These are phyloP conservation scores for Tanypteryx hageni DNA, from an alignment of 2,888 invertebrate species.

Conservation along the genomic window DNA sequence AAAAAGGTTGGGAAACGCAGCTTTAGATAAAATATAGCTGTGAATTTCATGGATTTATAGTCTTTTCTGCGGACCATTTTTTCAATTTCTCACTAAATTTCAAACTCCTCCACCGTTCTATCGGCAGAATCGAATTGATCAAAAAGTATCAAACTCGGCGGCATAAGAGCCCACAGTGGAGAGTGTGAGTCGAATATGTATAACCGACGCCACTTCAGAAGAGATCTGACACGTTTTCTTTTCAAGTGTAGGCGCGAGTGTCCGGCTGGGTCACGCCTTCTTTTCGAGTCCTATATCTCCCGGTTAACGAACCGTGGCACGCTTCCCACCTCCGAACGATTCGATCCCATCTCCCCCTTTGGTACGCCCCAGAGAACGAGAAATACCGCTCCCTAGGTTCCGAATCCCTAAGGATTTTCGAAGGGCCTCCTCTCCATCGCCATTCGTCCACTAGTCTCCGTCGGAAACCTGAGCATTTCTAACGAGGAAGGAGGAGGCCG, in stretches of 20 bases:
- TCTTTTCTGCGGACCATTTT: too few relatives aligned
- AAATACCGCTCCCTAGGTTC: background rate
- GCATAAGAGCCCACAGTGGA: too few relatives aligned
- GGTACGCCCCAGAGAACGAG: too few relatives aligned
- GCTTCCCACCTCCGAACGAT: background rate
- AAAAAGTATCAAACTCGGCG: too few relatives aligned
- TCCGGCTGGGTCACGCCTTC: slow-evolving; percentile 2
- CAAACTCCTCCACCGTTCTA: too few relatives aligned
- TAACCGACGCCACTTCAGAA: background rate
- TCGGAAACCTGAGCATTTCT: slow-evolving; percentile 27
- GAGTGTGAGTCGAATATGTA: too few relatives aligned
- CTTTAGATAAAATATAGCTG: too few relatives aligned
- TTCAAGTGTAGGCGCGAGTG: background rate
- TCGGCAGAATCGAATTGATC: too few relatives aligned
- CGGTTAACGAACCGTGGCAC: slow-evolving; percentile 35
- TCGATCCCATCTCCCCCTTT: background rate
- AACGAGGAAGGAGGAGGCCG: background rate
- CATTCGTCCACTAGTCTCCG: background rate
- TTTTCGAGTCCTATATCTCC: slow-evolving; percentile 28
- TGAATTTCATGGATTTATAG: too few relatives aligned
- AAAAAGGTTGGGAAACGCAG: too few relatives aligned
- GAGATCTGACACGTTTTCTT: slow-evolving; percentile 35
- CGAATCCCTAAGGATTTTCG: background rate
- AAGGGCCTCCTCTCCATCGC: background rate
- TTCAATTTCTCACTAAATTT: too few relatives aligned